phyloP scores from a whole-genome alignment of 1,140 invertebrate genomes.

The Listronotus bonariensis region DNA sequence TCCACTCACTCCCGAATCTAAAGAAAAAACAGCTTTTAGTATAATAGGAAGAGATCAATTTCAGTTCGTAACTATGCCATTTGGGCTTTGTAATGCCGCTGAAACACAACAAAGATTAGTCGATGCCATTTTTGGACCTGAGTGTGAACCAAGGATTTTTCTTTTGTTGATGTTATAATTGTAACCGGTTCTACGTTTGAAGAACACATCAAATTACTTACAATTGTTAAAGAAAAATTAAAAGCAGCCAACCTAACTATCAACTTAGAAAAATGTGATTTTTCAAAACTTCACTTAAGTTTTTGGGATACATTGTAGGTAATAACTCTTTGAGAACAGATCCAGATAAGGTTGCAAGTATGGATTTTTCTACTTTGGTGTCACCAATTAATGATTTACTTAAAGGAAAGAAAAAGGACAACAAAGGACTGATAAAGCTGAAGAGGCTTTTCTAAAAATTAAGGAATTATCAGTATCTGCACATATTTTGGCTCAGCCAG shows the following conservation, averaged over 20 bases:
- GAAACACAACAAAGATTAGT: slow-evolving; percentile 55
- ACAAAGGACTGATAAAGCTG: slow-evolving; percentile 13
- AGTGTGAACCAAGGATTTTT: slow-evolving; percentile 46
- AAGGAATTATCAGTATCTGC: slow-evolving; percentile 17
- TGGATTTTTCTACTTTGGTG: slow-evolving; percentile 16
- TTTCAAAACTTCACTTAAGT: slow-evolving; percentile 46
- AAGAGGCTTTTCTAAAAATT: slow-evolving; percentile 1
- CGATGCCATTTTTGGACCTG: slow-evolving; percentile 49
- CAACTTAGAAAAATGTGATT: slow-evolving; percentile 28
- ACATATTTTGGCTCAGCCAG: slow-evolving; percentile 44
- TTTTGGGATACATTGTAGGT: slow-evolving; percentile 52
- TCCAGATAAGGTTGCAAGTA: slow-evolving; percentile 37
- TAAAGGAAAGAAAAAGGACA: slow-evolving; percentile 20
- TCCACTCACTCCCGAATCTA: slow-evolving; percentile 35
- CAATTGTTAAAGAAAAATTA: slow-evolving; percentile 35
- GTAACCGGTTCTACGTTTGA: slow-evolving; percentile 50
- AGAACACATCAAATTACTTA: slow-evolving; percentile 46
- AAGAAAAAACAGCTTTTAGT: slow-evolving; percentile 54
- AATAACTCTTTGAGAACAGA: slow-evolving; percentile 48
- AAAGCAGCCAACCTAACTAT: slow-evolving; percentile 40
- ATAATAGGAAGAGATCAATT: slow-evolving; percentile 51
- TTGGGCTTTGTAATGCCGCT: slow-evolving; percentile 52
- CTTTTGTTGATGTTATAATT: slow-evolving; percentile 52
- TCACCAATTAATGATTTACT: slow-evolving; percentile 3
- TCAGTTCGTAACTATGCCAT: slow-evolving; percentile 46